A percentile compares a stretch with the other conserved stretches of the same genome.
Evolutionary conservation across 2,888 invertebrate genomes (phyloP).

Genomic region (Omphaloscelis lunosa): DNA sequence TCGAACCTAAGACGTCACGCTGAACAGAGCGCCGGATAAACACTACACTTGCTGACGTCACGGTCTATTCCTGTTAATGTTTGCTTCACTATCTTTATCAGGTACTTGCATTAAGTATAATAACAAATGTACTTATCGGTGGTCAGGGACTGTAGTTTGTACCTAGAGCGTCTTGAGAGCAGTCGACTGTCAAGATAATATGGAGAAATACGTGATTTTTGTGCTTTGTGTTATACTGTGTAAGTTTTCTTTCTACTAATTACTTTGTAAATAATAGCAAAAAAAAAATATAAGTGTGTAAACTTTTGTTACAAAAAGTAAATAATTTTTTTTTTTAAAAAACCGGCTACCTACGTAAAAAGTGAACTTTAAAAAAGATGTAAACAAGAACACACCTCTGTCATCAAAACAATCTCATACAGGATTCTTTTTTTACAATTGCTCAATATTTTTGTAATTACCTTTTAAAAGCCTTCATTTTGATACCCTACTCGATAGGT

Average conservation of each 20-base stretch:
- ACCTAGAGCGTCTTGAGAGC: conserved; percentile 33
- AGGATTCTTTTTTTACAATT: too few relatives aligned
- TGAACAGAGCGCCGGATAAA: neutral
- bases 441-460: too few relatives aligned
- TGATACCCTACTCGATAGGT: too few relatives aligned
- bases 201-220: conserved; percentile 61
- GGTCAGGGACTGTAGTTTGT: conserved; percentile 56
- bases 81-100: conserved; percentile 39
- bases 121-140: conserved; percentile 49
- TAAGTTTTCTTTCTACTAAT: conserved; percentile 62
- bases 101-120: conserved; percentile 25
- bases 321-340: too few relatives aligned
- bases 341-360: too few relatives aligned
- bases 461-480: too few relatives aligned
- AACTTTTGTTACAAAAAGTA: neutral
- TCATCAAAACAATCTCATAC: too few relatives aligned
- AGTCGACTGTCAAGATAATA: conserved; percentile 35
- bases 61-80: neutral
- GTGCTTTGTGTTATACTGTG: conserved; percentile 62
- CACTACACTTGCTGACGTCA: neutral
- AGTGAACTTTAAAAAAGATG: too few relatives aligned
- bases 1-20: neutral
- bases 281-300: neutral
- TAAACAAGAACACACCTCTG: too few relatives aligned
- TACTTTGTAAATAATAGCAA: neutral